phyloP scores from a whole-genome alignment of 92 coral and sea anemone genomes.

The Zoanthus sansibaricus region DNA sequence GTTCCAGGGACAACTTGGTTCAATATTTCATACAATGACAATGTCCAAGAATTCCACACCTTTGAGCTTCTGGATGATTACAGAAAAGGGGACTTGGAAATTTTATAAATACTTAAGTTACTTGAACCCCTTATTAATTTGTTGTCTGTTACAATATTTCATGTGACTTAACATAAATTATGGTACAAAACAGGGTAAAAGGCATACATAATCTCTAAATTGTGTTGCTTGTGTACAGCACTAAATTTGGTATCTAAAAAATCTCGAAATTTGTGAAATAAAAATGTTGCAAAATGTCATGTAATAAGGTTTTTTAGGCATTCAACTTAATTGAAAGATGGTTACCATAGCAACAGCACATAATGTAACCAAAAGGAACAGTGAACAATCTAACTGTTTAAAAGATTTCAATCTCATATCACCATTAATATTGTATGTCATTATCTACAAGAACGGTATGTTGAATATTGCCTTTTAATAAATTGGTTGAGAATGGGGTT shows the following conservation, averaged over 20 bases:
- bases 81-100: constrained; percentile 48
- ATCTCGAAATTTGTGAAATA: neutral
- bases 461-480: constrained; percentile 10
- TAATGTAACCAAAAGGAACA: constrained; percentile 12
- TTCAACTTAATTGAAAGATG: constrained; percentile 45
- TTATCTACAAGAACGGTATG: constrained; percentile 19
- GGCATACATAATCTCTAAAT: constrained; percentile 17
- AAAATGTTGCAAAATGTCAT: neutral
- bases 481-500: constrained; percentile 32
- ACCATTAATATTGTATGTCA: constrained; percentile 19
- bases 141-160: constrained; percentile 23
- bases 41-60: constrained; percentile 22
- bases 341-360: constrained; percentile 45
- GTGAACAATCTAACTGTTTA: constrained; percentile 33
- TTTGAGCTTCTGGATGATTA: constrained; percentile 53
- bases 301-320: constrained; percentile 19
- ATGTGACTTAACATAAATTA: constrained; percentile 11
- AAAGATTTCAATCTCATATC: constrained; percentile 41
- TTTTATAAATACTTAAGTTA: constrained; percentile 34
- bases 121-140: constrained; percentile 11
- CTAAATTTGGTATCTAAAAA: neutral
- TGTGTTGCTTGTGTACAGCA: constrained; percentile 23
- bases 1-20: neutral
- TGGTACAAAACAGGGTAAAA: constrained; percentile 37
- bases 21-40: constrained; percentile 41